Percentiles rank a stretch among this genome's conserved stretches.
Conservation (phyloP, 2,113 vertebrate species). For the Hyaena hyaena region DNA sequence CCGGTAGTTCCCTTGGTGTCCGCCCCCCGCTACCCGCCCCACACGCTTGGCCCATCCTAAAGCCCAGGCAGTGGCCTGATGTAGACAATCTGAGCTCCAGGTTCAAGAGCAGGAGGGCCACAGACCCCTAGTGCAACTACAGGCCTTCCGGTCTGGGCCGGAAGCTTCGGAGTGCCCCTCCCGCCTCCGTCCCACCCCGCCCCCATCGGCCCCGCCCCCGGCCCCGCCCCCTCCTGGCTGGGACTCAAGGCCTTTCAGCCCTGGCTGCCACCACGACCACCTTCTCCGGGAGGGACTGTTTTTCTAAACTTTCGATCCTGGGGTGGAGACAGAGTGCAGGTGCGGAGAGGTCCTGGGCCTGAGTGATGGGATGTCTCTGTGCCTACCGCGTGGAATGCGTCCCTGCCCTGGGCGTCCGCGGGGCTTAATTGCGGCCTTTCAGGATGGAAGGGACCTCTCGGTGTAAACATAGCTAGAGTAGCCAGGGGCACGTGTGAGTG, state of each 20-base stretch:
- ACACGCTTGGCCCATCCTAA: not conserved
- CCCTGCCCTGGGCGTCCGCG: not conserved
- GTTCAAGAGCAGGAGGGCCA: too few relatives aligned
- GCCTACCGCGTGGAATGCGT: not conserved
- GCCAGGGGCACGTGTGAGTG: not conserved
- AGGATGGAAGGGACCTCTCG: not conserved
- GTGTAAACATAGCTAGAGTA: not conserved
- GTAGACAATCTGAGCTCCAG: not conserved
- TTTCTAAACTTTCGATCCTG: slow-evolving; percentile 84
- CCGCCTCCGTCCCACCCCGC: not conserved
- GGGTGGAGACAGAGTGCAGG: slow-evolving; percentile 73
- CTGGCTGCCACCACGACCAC: not conserved
- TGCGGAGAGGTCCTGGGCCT: not conserved
- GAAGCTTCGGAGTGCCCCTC: not conserved
- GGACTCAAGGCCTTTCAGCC: slow-evolving; percentile 56
- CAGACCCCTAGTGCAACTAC: rapidly evolving
- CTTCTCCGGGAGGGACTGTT: slow-evolving; percentile 67
- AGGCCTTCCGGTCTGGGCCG: not conserved
- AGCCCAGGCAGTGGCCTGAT: not conserved
- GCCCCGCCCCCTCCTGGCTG: not conserved
- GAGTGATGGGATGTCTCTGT: not conserved
- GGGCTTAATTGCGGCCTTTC: not conserved
- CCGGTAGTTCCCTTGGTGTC: not conserved
- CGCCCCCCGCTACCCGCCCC: too few relatives aligned
- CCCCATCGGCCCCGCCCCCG: not conserved